Percentiles rank a stretch among this genome's conserved stretches.
Evolutionary conservation across 2,888 invertebrate species (phyloP).

Genomic region (Hemicrepidius hirtus): DNA sequence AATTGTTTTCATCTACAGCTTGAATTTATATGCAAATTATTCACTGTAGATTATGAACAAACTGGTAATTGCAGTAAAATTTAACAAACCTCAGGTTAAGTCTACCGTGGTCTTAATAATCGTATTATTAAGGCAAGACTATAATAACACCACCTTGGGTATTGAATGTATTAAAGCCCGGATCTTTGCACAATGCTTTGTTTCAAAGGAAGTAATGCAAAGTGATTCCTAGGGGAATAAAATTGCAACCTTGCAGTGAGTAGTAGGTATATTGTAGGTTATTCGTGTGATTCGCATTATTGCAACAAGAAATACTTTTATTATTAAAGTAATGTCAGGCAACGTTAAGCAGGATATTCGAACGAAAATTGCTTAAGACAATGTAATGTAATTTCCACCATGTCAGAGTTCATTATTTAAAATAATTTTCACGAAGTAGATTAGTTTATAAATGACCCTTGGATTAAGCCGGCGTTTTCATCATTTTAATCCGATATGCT

Average conservation of each 20-base stretch:
- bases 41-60: conserved; percentile 7
- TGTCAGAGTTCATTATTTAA: conserved; percentile 8
- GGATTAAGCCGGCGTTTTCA: conserved; percentile 1
- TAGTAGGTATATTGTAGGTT: too few relatives aligned
- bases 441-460: conserved; percentile 8
- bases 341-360: not conserved
- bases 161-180: not conserved
- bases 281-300: not conserved
- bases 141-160: too few relatives aligned
- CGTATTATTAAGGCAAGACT: too few relatives aligned
- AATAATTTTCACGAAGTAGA: not conserved
- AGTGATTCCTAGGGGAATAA: not conserved
- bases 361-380: conserved; percentile 10
- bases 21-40: conserved; percentile 27
- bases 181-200: not conserved
- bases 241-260: too few relatives aligned
- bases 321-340: too few relatives aligned
- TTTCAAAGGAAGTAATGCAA: conserved; percentile 10
- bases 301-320: conserved; percentile 1
- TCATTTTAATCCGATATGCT: conserved; percentile 12
- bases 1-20: conserved; percentile 20
- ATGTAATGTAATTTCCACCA: not conserved
- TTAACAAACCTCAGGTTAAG: not conserved
- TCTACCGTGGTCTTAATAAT: not conserved
- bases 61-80: conserved; percentile 10